Evolutionary conservation across 2,888 invertebrate species (phyloP).

Genomic region (Mechanitis messenoides): DNA sequence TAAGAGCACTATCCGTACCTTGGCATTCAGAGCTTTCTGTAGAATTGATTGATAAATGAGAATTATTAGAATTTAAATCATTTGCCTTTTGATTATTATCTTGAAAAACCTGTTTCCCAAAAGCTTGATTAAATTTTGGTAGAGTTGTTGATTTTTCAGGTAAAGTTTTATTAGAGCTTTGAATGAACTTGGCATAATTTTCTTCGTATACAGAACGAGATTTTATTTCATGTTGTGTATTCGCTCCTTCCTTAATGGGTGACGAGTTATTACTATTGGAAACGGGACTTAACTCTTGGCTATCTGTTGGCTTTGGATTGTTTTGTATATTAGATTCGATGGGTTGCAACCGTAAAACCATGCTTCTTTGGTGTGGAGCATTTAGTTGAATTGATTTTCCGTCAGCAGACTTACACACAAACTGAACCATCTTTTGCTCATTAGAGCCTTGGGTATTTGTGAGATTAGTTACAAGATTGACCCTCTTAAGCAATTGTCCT

Average conservation of each 20-base stretch:
- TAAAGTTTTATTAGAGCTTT: constrained; percentile 52
- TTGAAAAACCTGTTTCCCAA: constrained; percentile 83
- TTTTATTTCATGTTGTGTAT: constrained; percentile 62
- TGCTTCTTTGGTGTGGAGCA: constrained; percentile 71
- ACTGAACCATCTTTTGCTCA: constrained; percentile 77
- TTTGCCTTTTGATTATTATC: constrained; percentile 54
- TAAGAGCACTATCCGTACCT: constrained; percentile 51
- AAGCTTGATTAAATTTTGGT: constrained; percentile 88
- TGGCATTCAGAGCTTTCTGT: constrained; percentile 50
- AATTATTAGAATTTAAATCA: constrained; percentile 45
- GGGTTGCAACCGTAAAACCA: constrained; percentile 68
- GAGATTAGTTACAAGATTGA: constrained; percentile 69
- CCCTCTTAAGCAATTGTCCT: constrained; percentile 65
- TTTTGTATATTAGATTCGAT: constrained; percentile 55
- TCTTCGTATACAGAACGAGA: constrained; percentile 74
- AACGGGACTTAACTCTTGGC: constrained; percentile 46
- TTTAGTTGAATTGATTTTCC: constrained; percentile 77
- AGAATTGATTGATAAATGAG: constrained; percentile 41
- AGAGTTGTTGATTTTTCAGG: constrained; percentile 73
- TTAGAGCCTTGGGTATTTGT: constrained; percentile 66
- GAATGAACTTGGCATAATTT: constrained; percentile 75
- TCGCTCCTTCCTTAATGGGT: constrained; percentile 41
- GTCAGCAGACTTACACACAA: constrained; percentile 79
- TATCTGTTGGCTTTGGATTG: constrained; percentile 42
- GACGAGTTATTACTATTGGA: constrained; percentile 35